Base-by-base conservation (phyloP, 2,888 invertebrate genomes). In the Orchestes rusci region DNA sequence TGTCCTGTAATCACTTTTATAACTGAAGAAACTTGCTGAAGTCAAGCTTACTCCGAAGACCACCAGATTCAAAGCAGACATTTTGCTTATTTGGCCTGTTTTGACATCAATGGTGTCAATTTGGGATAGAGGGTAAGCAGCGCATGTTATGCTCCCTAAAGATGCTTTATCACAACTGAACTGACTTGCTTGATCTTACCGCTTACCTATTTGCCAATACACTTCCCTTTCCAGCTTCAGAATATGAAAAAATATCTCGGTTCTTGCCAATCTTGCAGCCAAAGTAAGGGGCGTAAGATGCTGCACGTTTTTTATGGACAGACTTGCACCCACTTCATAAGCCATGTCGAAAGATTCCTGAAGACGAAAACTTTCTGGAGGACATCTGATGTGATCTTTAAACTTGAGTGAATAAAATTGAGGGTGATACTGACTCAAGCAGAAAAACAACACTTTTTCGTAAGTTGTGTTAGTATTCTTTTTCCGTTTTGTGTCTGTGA, bases 241-340 rank as follows among this genome's bases (percentile, higher is more conserved):
- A 54, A 99, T 95, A 62, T 96, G 95, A 62, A 95, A 93, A 70
- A 97, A 99, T 76, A 99, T 85, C 67, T 95, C 94, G 15, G 89
- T 88, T 34, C 89, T 76, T 0, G 92, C 96, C 55, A 97, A 69
- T 67, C 91, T 93, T 1, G 97, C 96, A 0, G 97, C 84, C 55
- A 99, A 66, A 0, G 95, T 96, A 38, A 99, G 66, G 0, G 97
- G 92, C 1, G 96, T 96, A 43, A 99, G 70, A 58, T 89, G 85
- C 58, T 84, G 81, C 2, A 82, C 75, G 68, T 99, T 99, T 50
- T 82, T 79, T 3, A 94, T 76, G 53, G 87, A 79, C 4, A 96
- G 69, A n/a, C 87, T 85, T 0, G 91, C 86, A 8, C 96, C 96
- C 4, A 92, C 82, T 70, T 93, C 91, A 62, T 93, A 91, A 0